Base-by-base conservation (phyloP, 2,113 vertebrate species). In the Charina bottae region DNA sequence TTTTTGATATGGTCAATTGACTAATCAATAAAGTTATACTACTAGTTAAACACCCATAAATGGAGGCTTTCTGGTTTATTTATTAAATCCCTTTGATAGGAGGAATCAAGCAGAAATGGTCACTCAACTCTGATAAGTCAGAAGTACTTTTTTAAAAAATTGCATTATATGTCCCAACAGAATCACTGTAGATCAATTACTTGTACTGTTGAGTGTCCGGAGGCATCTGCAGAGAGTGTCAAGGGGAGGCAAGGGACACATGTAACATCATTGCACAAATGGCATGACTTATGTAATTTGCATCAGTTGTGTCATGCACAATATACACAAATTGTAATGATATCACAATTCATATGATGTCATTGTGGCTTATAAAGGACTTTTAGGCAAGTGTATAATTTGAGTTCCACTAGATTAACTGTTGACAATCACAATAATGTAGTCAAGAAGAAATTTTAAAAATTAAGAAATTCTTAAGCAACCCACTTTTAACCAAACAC, bases 391-490 rank as follows among this genome's bases (percentile, higher is more conserved):
- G 17, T 26, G 56, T 19, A 53, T 28, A 46, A 90, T 60, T 90
- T 84, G 24, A 9, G 10, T 49, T 62, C 17, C 11, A 15, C 10
- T 26, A 84, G 37, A 90, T 55, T 23, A 37, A 33, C 19, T 11
- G 12, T 26, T 72, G 49, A 24, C 56, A 23, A 54, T 21, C 28
- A 68, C 49, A 55, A 24, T 68, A 15, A 86, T 26, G 8, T 11
- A 23, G 26, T 64, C 46, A n/a, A 87, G 55, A 15, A 60, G 53
- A 91, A 78, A 87, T 87, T 28, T 85, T 90, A 87, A 58, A 85
- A 64, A 59, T 85, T 84, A 91, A 23, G 7, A n/a, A 55, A 85
- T 46, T 85, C 13, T 72, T 72, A 15, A 72, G 64, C 53, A 19
- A 88, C 13, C 33, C 21, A 13, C 4, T 33, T 8, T 72, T 72